Evolutionary conservation across 2,888 invertebrate genomes (phyloP), one percentile per base, ranked within the genome.

Genomic region (Drosophila imparisetae): DNA sequence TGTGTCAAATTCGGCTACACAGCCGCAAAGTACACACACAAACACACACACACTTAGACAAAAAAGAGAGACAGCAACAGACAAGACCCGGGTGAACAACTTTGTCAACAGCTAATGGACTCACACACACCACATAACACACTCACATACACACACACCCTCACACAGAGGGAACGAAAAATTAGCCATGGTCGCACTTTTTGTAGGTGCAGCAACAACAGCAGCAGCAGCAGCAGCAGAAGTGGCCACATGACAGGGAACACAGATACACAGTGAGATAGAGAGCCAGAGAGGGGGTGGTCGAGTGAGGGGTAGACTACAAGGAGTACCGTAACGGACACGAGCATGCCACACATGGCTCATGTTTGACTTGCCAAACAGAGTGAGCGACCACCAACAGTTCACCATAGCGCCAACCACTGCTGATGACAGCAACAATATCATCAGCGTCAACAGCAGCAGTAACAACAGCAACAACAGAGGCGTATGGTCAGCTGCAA

Each of bases 41-140:
- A 42, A 67, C 57, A 57, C 34, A 77, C 18, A 64, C 13, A 21
- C 13, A 53, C 50, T 45, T 45, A 45, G 24, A 45, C 45, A 45
- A 45, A 34, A 34, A 27, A 53, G 13, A 59, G 58, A 72, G 45
- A 59, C 29, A 60, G 65, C 52, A 52, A 53, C 45, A 66, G 69
- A 72, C 67, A 72, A 69, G 72, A 65, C 72, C 79, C 55, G 69
- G 72, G 66, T 60, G 78, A 66, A 84, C 81, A 86, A 86, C 83
- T 89, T 89, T 86, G 86, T 86, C 87, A 90, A 87, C 89, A 90
- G 90, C 90, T 87, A 87, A 87, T 90, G 86, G 87, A 90, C 86
- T 88, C 80, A 68, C 54, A 69, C 68, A 75, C 67, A 45, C 45
- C 45, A 45, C 45, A 45, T 13, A 65, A 61, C 68, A 54, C 62